phyloP scores from a whole-genome alignment of 1,140 invertebrate genomes.

The Heliothis subflexa region DNA sequence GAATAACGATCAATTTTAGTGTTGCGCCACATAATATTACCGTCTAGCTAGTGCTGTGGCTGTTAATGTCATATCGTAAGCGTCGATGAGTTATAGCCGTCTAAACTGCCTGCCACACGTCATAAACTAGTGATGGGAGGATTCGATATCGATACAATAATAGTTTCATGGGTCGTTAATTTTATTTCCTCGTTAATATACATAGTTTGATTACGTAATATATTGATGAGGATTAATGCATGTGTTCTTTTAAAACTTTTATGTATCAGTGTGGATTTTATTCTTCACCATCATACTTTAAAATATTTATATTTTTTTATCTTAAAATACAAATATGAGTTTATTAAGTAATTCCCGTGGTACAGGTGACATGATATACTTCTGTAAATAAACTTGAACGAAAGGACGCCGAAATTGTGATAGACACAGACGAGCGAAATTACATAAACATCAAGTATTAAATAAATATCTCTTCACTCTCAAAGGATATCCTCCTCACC shows the following conservation, averaged over 20 bases:
- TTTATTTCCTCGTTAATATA: slow-evolving; percentile 5
- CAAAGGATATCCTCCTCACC: neutral
- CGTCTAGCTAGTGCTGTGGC: slow-evolving; percentile 24
- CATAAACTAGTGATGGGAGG: slow-evolving; percentile 32
- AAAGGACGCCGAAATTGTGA: no score
- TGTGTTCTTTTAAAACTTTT: no score
- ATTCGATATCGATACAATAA: slow-evolving; percentile 23
- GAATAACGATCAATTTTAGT: slow-evolving; percentile 66
- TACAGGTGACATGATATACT: no score
- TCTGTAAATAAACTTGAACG: no score
- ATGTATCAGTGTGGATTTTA: no score
- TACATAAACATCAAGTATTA: no score
- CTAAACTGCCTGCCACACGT: slow-evolving; percentile 31
- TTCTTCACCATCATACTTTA: neutral
- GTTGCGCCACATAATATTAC: slow-evolving; percentile 25
- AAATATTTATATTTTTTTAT: neutral
- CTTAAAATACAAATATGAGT: no score
- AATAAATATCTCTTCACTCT: no score
- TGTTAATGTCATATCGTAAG: slow-evolving; percentile 29
- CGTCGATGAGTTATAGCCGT: slow-evolving; percentile 18
- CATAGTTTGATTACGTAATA: neutral
- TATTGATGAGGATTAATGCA: neutral
- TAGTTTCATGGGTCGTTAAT: neutral
- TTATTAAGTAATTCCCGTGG: no score
- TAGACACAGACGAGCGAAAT: no score